These are phyloP conservation scores for Dendrolimus punctatus DNA, from an alignment of 1,140 invertebrate genomes.

Conservation along the genomic window DNA sequence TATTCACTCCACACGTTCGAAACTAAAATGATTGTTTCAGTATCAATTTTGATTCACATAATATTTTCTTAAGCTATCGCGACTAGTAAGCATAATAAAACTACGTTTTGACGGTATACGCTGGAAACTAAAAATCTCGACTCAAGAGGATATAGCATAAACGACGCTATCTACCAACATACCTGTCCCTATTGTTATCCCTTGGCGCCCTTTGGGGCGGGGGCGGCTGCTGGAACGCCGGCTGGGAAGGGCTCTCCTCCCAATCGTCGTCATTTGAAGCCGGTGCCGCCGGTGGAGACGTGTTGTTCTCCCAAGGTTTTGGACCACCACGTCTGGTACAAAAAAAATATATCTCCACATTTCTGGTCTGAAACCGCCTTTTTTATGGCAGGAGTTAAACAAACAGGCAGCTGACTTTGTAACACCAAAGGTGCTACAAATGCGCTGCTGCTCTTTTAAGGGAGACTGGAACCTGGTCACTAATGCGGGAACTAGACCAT, in stretches of 20 bases:
- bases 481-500: too few species aligned
- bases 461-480: too few species aligned
- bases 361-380: too few species aligned
- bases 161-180: background rate
- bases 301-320: conserved; percentile 31
- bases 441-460: too few species aligned
- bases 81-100: too few species aligned
- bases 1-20: conserved; percentile 1
- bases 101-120: too few species aligned
- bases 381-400: too few species aligned
- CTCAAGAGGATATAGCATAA: too few species aligned
- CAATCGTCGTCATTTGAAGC: conserved; percentile 26
- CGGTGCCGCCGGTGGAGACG: conserved; percentile 9
- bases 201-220: conserved; percentile 6
- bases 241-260: conserved; percentile 24
- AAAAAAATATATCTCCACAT: conserved; percentile 3
- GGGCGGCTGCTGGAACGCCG: conserved; percentile 16
- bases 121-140: too few species aligned
- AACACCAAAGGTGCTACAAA: too few species aligned
- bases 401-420: too few species aligned
- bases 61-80: too few species aligned
- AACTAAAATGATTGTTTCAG: conserved; percentile 1
- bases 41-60: background rate
- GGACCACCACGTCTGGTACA: conserved; percentile 26
- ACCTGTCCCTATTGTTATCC: conserved; percentile 26